Evolutionary conservation across 2,888 invertebrate species (phyloP).

Genomic region (Halictus quadricinctus): DNA sequence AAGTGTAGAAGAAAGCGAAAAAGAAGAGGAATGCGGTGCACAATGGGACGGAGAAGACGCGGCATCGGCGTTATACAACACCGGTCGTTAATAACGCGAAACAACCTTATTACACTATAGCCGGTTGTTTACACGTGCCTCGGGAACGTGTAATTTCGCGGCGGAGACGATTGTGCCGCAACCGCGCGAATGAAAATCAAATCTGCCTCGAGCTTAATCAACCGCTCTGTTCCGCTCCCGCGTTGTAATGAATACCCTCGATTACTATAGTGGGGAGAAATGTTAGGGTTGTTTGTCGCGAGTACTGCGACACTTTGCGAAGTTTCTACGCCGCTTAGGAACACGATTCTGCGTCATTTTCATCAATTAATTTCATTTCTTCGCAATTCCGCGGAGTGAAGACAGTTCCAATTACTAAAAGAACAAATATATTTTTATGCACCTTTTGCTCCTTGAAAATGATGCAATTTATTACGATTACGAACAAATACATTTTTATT

Average conservation of each 20-base stretch:
- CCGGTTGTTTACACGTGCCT: neutral
- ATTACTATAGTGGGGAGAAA: neutral
- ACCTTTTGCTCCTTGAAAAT: too few relatives aligned
- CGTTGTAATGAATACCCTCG: conserved; percentile 6
- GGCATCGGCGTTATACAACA: neutral
- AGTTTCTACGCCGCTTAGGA: neutral
- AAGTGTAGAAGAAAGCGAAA: neutral
- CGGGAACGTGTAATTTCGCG: conserved; percentile 10
- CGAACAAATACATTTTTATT: too few relatives aligned
- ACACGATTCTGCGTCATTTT: neutral
- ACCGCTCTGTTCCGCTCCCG: neutral
- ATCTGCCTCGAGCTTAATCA: neutral
- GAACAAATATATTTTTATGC: too few relatives aligned
- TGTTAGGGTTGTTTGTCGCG: neutral
- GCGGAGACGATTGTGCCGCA: neutral
- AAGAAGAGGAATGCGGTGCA: neutral
- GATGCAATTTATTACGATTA: too few relatives aligned
- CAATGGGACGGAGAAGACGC: neutral
- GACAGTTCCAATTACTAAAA: too few relatives aligned
- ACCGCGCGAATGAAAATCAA: neutral
- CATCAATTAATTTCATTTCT: neutral
- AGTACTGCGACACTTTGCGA: neutral
- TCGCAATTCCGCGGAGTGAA: neutral
- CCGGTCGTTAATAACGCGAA: conserved; percentile 16
- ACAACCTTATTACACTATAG: conserved; percentile 10